Evolutionary conservation across 1,140 invertebrate species (phyloP).

Genomic region (Euura lappo): DNA sequence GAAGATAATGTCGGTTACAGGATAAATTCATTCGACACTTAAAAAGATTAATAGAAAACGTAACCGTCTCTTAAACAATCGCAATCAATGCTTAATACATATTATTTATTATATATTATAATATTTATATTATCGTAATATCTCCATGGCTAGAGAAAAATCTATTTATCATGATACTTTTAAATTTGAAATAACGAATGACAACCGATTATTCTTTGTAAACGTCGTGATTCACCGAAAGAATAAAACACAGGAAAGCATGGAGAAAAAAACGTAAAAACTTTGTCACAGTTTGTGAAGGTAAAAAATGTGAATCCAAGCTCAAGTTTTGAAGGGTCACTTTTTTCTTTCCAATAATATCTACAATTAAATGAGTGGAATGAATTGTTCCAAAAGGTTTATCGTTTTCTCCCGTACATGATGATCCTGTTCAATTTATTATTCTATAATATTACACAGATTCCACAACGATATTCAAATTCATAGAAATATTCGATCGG

Average conservation of each 20-base stretch:
- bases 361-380: background rate
- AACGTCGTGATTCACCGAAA: background rate
- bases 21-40: slow-evolving; percentile 5
- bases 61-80: slow-evolving; percentile 5
- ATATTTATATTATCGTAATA: too few species aligned
- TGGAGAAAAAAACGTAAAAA: background rate
- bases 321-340: background rate
- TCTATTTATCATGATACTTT: too few species aligned
- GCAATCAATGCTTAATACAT: background rate
- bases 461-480: too few species aligned
- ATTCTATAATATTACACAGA: too few species aligned
- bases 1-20: background rate
- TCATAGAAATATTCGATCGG: too few species aligned
- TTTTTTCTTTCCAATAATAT: background rate
- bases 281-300: background rate
- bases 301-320: background rate
- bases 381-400: background rate
- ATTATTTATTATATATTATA: background rate
- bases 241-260: background rate
- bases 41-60: slow-evolving; percentile 5
- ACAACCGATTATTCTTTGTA: background rate
- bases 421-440: background rate
- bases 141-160: too few species aligned
- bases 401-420: background rate
- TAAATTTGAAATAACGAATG: background rate